Evolutionary conservation across 2,888 invertebrate species (phyloP), one percentile per base, ranked within the genome.

Genomic region (Stramonita haemastoma): DNA sequence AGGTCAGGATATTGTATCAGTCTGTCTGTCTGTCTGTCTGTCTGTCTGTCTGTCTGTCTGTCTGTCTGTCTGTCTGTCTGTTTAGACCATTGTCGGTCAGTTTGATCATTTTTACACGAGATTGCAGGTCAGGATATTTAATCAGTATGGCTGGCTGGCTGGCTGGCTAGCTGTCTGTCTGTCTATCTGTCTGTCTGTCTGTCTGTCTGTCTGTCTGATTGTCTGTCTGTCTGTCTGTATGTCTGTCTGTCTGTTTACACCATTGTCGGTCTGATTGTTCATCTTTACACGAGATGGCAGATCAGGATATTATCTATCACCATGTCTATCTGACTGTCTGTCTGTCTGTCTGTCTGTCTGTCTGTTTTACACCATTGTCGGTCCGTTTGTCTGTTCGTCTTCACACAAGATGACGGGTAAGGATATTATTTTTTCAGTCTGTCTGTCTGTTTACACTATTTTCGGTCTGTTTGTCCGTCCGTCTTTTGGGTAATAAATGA

Each of bases 1-100:
- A 92, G 93, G 95, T 95, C 91, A 92, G 94, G 26, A 19, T 60
- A 60, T 60, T 70, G 70, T 70, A 17, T 73, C 8, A 34, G 32
- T 32, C 26, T 73, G 73, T 73, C n/a, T 73, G n/a, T 73, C 22
- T 73, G n/a, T 73, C 22, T 79, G 79, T 79, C 34, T 79, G 32
- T 79, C 34, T 79, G 34, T 79, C 34, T 79, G 34, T 79, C 1
- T 79, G 32, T 79, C n/a, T n/a, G 73, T 73, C n/a, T 73, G 5
- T 73, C 22, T 73, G n/a, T 73, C n/a, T 73, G 73, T 73, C 2
- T 22, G 73, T 70, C 17, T 70, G 70, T 70, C 15, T 70, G 70
- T 70, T 57, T 57, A 22, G 6, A 19, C 19, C 22, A 22, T 60
- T 22, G 73, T 73, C n/a, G 8, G 73, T 73, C 22, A 2, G 2